Conservation (phyloP, 2,113 vertebrate species). For the Cisticola juncidis region DNA sequence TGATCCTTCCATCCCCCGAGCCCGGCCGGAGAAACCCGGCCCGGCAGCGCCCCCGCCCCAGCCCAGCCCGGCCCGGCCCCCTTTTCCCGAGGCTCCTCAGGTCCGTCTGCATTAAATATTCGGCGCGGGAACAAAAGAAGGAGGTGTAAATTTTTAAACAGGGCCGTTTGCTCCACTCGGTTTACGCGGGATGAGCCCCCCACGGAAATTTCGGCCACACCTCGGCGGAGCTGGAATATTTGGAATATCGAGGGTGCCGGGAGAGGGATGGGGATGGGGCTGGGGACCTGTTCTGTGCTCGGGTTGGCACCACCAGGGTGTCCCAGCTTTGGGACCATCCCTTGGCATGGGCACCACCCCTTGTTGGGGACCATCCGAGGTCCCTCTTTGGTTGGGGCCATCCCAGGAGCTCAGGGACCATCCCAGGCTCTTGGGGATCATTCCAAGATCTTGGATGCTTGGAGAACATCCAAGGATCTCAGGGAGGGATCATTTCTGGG, state of each 20-base stretch:
- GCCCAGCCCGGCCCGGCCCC: not conserved
- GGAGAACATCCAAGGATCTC: not conserved
- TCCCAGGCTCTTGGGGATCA: not conserved
- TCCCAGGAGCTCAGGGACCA: not conserved
- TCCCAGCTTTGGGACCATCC: not conserved
- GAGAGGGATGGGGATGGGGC: not conserved
- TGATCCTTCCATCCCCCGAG: not conserved
- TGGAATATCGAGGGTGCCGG: rapidly evolving
- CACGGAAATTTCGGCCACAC: rapidly evolving
- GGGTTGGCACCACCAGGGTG: not conserved
- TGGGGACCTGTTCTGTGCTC: rapidly evolving
- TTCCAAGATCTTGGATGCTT: not conserved
- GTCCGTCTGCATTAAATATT: rapidly evolving
- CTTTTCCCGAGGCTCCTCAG: not conserved
- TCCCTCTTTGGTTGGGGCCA: too few relatives aligned
- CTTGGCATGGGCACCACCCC: not conserved
- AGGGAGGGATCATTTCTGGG: too few relatives aligned
- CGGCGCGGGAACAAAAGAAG: not conserved
- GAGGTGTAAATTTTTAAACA: not conserved
- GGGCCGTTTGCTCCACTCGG: not conserved
- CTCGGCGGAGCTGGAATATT: rapidly evolving
- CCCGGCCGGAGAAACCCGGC: not conserved
- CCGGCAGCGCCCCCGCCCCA: not conserved
- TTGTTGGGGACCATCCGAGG: not conserved
- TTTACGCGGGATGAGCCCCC: rapidly evolving